phyloP scores from a whole-genome alignment of 2,888 invertebrate genomes.

The Mythimna vitellina region DNA sequence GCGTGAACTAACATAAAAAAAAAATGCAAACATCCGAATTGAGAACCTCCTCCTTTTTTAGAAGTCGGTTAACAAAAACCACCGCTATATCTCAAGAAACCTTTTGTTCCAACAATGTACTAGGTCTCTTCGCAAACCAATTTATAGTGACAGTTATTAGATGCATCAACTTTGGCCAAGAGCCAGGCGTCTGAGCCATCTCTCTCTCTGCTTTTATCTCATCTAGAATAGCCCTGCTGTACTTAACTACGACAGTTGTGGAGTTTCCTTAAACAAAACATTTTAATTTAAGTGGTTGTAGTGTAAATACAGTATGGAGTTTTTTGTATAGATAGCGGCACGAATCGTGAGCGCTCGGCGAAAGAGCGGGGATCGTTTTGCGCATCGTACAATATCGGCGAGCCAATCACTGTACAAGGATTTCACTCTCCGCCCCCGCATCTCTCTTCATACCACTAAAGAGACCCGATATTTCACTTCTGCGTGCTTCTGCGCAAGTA shows the following conservation, averaged over 20 bases:
- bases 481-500: too few relatives aligned
- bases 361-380: too few relatives aligned
- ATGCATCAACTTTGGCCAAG: slow-evolving; percentile 27
- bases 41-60: too few relatives aligned
- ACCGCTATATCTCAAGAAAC: neutral
- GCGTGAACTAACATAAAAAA: too few relatives aligned
- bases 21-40: too few relatives aligned
- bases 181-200: slow-evolving; percentile 24
- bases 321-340: too few relatives aligned
- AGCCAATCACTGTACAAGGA: too few relatives aligned
- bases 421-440: too few relatives aligned
- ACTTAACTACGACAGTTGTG: neutral
- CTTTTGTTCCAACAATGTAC: neutral
- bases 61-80: neutral
- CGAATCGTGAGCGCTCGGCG: too few relatives aligned
- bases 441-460: too few relatives aligned
- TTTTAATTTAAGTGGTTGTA: slow-evolving; percentile 3
- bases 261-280: slow-evolving; percentile 1
- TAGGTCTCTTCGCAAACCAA: slow-evolving; percentile 5
- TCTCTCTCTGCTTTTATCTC: slow-evolving; percentile 27
- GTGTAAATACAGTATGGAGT: neutral
- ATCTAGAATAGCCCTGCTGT: slow-evolving; percentile 9
- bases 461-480: too few relatives aligned
- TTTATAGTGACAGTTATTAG: slow-evolving; percentile 42
- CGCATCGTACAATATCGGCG: too few relatives aligned